Conservation (phyloP, 1,140 invertebrate species). For the Dufourea novaeangliae region DNA sequence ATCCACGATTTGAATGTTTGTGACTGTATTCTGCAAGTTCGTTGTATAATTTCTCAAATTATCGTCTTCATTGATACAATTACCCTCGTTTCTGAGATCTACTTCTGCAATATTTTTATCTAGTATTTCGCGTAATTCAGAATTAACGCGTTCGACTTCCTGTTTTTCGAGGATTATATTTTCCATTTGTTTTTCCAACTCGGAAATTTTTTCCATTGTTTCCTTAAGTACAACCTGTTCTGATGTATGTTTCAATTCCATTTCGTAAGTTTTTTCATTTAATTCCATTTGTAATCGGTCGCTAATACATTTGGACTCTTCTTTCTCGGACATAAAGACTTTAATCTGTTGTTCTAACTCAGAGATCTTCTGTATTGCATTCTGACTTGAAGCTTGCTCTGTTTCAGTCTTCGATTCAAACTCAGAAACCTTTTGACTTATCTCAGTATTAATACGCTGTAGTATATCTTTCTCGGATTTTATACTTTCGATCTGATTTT, state of each 20-base stretch:
- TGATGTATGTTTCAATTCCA: background rate
- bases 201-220: conserved; percentile 16
- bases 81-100: background rate
- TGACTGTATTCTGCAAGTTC: conserved; percentile 16
- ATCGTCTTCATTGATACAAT: conserved; percentile 2
- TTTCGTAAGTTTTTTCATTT: conserved; percentile 15
- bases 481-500: conserved; percentile 12
- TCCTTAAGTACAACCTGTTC: conserved; percentile 27
- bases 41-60: conserved; percentile 19
- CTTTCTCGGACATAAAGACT: too few relatives aligned
- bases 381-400: conserved; percentile 17
- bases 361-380: conserved; percentile 26
- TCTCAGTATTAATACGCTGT: conserved; percentile 20
- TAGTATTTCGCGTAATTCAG: background rate
- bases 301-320: too few relatives aligned
- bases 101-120: background rate
- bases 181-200: conserved; percentile 37
- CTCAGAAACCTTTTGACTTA: conserved; percentile 20
- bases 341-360: conserved; percentile 36
- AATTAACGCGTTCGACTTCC: conserved; percentile 15
- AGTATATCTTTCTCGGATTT: conserved; percentile 17
- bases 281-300: too few relatives aligned
- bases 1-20: conserved; percentile 33
- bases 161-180: too few relatives aligned
- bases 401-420: background rate